phyloP scores from a whole-genome alignment of 2,888 invertebrate species.

The Hydrotaea cyrtoneurina region DNA sequence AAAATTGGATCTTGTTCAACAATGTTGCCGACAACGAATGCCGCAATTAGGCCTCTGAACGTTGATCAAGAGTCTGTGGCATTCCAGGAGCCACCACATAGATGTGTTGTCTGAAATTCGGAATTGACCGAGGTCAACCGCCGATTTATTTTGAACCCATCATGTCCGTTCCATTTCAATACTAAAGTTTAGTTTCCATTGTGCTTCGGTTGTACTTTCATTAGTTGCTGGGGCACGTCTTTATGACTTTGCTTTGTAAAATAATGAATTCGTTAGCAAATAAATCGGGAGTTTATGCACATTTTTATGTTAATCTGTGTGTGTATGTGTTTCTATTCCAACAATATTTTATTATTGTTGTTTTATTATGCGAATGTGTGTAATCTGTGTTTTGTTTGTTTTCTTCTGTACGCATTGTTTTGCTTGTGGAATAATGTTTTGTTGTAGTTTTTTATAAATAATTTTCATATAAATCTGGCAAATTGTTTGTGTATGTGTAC shows the following conservation, averaged over 20 bases:
- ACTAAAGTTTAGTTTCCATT: background rate
- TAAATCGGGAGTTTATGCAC: background rate
- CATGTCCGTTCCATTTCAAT: background rate
- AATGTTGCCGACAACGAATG: too few species aligned
- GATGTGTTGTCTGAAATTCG: too few species aligned
- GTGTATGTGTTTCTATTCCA: background rate
- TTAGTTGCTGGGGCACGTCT: background rate
- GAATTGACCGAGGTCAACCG: too few species aligned
- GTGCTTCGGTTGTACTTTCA: background rate
- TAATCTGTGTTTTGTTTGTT: background rate
- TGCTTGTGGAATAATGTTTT: conserved; percentile 8
- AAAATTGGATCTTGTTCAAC: too few species aligned
- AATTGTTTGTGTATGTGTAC: conserved; percentile 10
- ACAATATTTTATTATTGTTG: background rate
- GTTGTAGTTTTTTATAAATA: background rate
- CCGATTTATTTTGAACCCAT: too few species aligned
- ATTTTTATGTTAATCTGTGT: conserved; percentile 11
- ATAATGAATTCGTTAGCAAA: background rate
- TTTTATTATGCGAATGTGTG: background rate
- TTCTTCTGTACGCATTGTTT: background rate
- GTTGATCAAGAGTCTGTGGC: too few species aligned
- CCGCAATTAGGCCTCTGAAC: too few species aligned
- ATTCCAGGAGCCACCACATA: too few species aligned
- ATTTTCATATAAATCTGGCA: conserved; percentile 22
- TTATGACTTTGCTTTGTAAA: background rate